Evolutionary conservation across 2,888 invertebrate species (phyloP).

Genomic region (Dolichopus griseipennis): DNA sequence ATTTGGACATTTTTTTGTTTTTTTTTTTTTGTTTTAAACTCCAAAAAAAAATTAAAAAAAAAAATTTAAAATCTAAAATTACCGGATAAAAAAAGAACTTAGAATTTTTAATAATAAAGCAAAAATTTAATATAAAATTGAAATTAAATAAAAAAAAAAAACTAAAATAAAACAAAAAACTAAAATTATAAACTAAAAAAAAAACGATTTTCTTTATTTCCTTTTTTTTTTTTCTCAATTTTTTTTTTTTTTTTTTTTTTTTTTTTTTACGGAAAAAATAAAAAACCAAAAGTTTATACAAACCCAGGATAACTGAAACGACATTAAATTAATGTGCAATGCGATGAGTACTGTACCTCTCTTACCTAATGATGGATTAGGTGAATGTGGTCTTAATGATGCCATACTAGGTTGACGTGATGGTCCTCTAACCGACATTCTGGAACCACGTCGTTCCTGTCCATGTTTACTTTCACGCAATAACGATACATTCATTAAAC

Average conservation of each 20-base stretch:
- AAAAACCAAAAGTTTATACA: constrained; percentile 10
- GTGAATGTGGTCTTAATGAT: constrained; percentile 70
- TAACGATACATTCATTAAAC: constrained; percentile 84
- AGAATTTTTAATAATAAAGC: constrained; percentile 12
- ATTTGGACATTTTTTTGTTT: too few relatives aligned
- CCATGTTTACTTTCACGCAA: constrained; percentile 74
- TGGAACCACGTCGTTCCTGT: constrained; percentile 67
- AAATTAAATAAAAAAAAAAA: constrained; percentile 14
- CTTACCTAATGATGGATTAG: constrained; percentile 46
- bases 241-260: neutral
- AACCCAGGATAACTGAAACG: constrained; percentile 15
- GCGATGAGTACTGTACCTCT: constrained; percentile 42
- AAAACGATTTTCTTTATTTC: too few relatives aligned
- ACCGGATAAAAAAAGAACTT: constrained; percentile 6
- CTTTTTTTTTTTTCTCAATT: neutral
- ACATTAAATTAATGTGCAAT: constrained; percentile 16
- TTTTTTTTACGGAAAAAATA: neutral
- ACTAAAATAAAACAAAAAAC: neutral
- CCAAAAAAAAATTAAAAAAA: neutral
- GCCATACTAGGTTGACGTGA: constrained; percentile 80
- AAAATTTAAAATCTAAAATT: neutral
- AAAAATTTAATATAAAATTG: constrained; percentile 13
- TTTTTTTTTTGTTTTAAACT: too few relatives aligned
- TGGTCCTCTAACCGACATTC: constrained; percentile 68
- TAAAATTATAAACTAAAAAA: too few relatives aligned